Base-by-base conservation (phyloP, 2,113 vertebrate genomes). In the Eidolon helvum region DNA sequence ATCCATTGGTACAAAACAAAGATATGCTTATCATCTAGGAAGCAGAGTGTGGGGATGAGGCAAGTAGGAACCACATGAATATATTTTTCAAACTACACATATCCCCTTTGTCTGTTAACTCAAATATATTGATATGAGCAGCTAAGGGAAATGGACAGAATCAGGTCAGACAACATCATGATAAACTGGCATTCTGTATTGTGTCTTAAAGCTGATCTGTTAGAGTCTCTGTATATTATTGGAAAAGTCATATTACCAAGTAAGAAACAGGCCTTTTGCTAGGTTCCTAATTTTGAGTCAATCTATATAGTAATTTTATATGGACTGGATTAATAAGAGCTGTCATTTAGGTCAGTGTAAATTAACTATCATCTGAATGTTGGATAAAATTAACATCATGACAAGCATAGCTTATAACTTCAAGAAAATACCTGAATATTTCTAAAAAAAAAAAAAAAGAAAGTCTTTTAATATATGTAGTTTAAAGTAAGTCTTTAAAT, bases 141-240 rank as follows among this genome's bases (percentile, higher is more conserved):
- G 21, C 55, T 45, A 78, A 68, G 40, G 7, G 10, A 72, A 2
- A 78, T 24, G 7, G 2, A 57, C 8, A 50, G 50, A 50, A 50
- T 91, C 22, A 84, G 50, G 50, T 9, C 33, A 59, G 74, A 87
- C 9, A 50, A 63, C 48, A 94, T 91, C 22, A 82, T 61, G 71
- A 82, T 82, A 68, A 74, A 85, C 3, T n/a, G 28, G 74, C 16
- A 59, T 78, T 97, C 48, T 91, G 48, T 50, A 94, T 71, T 89
- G 21, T 88, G 30, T 74, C 84, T 94, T 84, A 88, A 85, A 94
- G 18, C 16, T 57, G 18, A 66, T 63, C 21, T 90, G 0, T 95
- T 87, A 66, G 22, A n/a, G 35, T 90, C 66, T 94, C 30, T 40
- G 22, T 35, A 91, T 88, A 88, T 89, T 85, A 87, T 72, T 78